phyloP scores from a whole-genome alignment of 2,113 vertebrate species.

The Spea multiplicata region DNA sequence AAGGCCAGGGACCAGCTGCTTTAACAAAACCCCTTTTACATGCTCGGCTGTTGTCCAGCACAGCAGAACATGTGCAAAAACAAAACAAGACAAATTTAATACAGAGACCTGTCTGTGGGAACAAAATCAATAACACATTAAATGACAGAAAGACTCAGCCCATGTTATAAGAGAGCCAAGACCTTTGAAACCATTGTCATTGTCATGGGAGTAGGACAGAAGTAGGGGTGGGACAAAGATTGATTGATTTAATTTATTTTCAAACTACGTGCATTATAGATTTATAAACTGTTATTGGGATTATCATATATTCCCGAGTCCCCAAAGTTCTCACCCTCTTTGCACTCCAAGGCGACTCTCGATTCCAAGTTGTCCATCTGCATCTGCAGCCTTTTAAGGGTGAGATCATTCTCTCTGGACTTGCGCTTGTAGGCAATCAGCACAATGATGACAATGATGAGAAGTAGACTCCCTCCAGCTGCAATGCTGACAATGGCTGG shows the following conservation, averaged over 20 bases:
- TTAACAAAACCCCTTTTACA: slow-evolving; percentile 38
- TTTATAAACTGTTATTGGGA: neutral
- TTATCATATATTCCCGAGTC: too few relatives aligned
- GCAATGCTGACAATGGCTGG: slow-evolving; percentile 95
- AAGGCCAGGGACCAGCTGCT: slow-evolving; percentile 9
- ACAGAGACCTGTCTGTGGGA: slow-evolving; percentile 12
- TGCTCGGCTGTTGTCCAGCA: slow-evolving; percentile 22
- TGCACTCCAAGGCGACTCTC: slow-evolving; percentile 93
- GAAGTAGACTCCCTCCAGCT: slow-evolving; percentile 89
- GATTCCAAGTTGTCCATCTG: slow-evolving; percentile 99
- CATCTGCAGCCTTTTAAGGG: slow-evolving; percentile 96
- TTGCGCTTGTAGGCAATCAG: slow-evolving; percentile 98
- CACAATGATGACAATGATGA: slow-evolving; percentile 96
- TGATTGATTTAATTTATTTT: neutral
- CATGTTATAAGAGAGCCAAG: neutral
- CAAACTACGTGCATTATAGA: neutral
- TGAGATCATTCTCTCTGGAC: slow-evolving; percentile 94
- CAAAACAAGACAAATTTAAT: slow-evolving; percentile 35
- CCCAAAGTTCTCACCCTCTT: slow-evolving; percentile 77
- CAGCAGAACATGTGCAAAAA: slow-evolving; percentile 36
- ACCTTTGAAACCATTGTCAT: slow-evolving; percentile 3
- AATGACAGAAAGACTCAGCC: slow-evolving; percentile 11
- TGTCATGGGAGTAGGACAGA: neutral
- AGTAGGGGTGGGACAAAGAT: neutral
- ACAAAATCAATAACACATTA: slow-evolving; percentile 37